Conservation (phyloP, 2,888 invertebrate genomes). For the Stictocephala bisonia region DNA sequence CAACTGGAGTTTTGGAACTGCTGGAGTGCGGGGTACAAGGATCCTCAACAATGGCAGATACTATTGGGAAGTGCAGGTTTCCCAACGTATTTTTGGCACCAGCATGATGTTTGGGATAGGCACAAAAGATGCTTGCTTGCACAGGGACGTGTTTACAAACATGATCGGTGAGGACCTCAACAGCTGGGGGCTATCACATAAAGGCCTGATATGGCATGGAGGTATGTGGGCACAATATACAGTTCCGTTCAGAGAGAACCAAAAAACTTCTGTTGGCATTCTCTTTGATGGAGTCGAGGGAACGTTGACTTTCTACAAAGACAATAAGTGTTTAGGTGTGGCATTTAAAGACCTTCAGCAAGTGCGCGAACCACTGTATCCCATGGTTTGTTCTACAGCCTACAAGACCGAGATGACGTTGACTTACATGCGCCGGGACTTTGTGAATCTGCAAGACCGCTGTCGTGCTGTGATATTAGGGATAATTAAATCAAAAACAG, state of each 20-base stretch:
- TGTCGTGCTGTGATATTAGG: constrained; percentile 74
- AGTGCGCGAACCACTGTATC: constrained; percentile 73
- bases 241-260: constrained; percentile 76
- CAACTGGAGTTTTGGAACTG: constrained; percentile 80
- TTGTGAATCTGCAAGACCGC: constrained; percentile 75
- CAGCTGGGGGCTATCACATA: constrained; percentile 80
- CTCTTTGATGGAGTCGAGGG: constrained; percentile 77
- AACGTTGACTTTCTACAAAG: constrained; percentile 77
- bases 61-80: constrained; percentile 75
- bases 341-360: constrained; percentile 75
- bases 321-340: constrained; percentile 75
- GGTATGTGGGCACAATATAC: constrained; percentile 74
- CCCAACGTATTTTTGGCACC: constrained; percentile 77
- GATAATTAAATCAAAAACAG: constrained; percentile 66
- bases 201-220: constrained; percentile 76
- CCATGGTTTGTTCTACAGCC: constrained; percentile 78
- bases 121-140: constrained; percentile 69
- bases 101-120: constrained; percentile 82
- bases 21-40: constrained; percentile 75
- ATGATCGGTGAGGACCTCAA: constrained; percentile 77
- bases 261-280: constrained; percentile 74
- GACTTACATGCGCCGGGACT: constrained; percentile 71
- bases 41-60: constrained; percentile 72
- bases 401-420: constrained; percentile 80
- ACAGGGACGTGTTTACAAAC: constrained; percentile 76